Conservation (phyloP, 2,797 vertebrate genomes). For the Fistularia commersonii region DNA sequence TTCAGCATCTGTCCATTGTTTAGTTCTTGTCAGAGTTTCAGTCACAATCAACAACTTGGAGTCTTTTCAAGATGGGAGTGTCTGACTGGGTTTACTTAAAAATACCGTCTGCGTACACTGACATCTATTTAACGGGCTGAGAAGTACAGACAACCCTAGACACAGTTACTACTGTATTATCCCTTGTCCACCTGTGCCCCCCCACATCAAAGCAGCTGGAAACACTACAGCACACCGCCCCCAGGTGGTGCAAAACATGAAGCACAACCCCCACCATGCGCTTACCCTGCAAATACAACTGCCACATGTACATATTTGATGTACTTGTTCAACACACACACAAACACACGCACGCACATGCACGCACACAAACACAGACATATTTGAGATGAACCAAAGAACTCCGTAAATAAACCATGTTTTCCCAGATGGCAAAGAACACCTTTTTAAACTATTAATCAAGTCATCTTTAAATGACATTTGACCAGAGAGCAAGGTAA, state of each 20-base stretch:
- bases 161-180: constrained; percentile 24
- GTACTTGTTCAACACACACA: too few relatives aligned
- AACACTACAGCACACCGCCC: constrained; percentile 63
- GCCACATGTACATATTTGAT: too few relatives aligned
- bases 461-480: too few relatives aligned
- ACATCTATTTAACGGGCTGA: neutral
- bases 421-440: too few relatives aligned
- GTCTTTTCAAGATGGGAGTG: constrained; percentile 15
- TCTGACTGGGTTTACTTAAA: constrained; percentile 9
- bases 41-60: constrained; percentile 36
- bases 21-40: constrained; percentile 26
- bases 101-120: neutral
- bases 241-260: constrained; percentile 50
- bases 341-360: too few relatives aligned
- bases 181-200: constrained; percentile 50
- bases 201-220: constrained; percentile 39
- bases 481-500: too few relatives aligned
- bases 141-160: constrained; percentile 21
- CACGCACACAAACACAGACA: too few relatives aligned
- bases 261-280: constrained; percentile 31
- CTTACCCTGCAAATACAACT: neutral
- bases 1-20: constrained; percentile 45
- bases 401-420: too few relatives aligned
- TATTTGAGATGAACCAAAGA: too few relatives aligned
- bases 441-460: too few relatives aligned